Base-by-base conservation (phyloP, 2,888 invertebrate genomes). In the Lochmaea crataegi region DNA sequence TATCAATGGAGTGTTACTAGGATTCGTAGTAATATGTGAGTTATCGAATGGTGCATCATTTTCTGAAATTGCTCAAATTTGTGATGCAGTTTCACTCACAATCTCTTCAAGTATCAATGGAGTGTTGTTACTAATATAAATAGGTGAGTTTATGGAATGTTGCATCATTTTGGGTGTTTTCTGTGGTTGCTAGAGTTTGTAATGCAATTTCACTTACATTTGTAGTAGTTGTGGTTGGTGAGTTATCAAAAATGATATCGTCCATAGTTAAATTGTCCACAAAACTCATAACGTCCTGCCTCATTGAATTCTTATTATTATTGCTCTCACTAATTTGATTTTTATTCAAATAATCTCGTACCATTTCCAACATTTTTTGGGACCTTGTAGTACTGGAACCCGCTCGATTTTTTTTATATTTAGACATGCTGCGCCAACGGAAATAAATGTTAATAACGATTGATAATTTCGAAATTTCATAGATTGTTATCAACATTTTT, bases 141-240 rank as follows among this genome's bases (percentile, higher is more conserved):
- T 41, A 41, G 41, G 41, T 41, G 41, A 58, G 22, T 58, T n/a
- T 58, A 58, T 58, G n/a, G 58, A 58, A 58, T 58, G 58, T 58
- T 58, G 26, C 58, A 58, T 58, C 58, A 58, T 58, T 58, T 58
- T 58, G 26, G 58, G 58, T 58, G 58, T 58, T 58, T 58, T 58
- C 58, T 58, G 58, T 58, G 58, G 58, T 22, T 58, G 58, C 58
- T 58, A 26, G 26, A 58, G 26, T 58, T 58, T 26, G 58, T 58
- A 58, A 18, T 22, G 58, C 58, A 58, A 58, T 58, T 58, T 58
- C 58, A 58, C 58, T 26, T 26, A 58, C 58, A 58, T 58, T 58
- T 9, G 22, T 58, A 22, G 22, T 58, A 58, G 58, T 58, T 14
- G 45, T 48, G 58, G 18, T 58, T 58, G 58, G 58, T 58, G 58